Percentiles rank a stretch among this genome's conserved stretches.
These are phyloP conservation scores for Macropus fuliginosus DNA, from an alignment of 2,797 vertebrate genomes.

Conservation along the genomic window DNA sequence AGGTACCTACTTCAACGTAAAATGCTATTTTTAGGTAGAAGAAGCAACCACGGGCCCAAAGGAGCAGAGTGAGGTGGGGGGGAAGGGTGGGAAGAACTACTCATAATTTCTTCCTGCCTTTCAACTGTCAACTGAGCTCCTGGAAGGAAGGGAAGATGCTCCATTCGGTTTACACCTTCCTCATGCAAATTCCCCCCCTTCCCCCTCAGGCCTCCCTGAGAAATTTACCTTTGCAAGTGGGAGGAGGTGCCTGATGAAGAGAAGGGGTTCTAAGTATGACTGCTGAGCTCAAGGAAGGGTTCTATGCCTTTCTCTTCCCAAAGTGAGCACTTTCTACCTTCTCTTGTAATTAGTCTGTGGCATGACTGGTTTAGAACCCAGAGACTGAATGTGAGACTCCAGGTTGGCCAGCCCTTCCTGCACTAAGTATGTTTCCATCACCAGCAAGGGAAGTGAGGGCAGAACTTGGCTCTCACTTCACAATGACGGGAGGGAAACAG, in stretches of 20 bases:
- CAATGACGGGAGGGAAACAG: neutral
- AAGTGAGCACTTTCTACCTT: neutral
- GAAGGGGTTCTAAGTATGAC: neutral
- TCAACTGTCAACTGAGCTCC: neutral
- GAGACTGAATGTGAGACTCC: conserved; percentile 12
- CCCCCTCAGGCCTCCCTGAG: neutral
- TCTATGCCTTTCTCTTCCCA: conserved; percentile 27
- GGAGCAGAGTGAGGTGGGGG: neutral
- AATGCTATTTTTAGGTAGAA: conserved; percentile 1
- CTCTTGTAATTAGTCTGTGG: conserved; percentile 41
- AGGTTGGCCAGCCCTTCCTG: conserved; percentile 2
- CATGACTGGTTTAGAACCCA: conserved; percentile 28
- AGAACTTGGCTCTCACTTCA: neutral
- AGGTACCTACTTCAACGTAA: conserved; percentile 48
- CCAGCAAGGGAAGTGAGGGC: neutral
- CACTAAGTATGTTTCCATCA: neutral
- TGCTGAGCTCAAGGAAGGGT: neutral
- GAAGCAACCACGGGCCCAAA: conserved; percentile 7
- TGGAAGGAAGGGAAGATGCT: conserved; percentile 23
- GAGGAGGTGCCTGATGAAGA: conserved; percentile 4
- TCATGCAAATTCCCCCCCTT: neutral
- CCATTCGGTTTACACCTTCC: neutral
- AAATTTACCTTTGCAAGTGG: conserved; percentile 48
- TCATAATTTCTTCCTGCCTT: neutral
- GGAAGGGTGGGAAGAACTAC: neutral